Evolutionary conservation across 2,888 invertebrate genomes (phyloP), one percentile per base, ranked within the genome.

Genomic region (Bhutanitis thaidina): DNA sequence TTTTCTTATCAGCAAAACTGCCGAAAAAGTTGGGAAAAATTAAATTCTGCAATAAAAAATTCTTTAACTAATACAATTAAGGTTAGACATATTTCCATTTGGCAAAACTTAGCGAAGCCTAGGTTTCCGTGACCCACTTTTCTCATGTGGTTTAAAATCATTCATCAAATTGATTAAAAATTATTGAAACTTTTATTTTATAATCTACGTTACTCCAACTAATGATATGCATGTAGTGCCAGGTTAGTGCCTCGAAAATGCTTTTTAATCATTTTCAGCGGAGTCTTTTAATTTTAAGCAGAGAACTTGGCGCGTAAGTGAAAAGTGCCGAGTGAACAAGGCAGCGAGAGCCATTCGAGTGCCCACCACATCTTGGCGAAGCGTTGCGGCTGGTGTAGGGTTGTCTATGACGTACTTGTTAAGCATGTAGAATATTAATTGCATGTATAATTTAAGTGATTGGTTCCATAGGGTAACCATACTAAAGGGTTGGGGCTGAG

Each of bases 231-330:
- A 20, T 7, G 43, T 36, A 15, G 25, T 25, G 25, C 8, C 32
- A 32, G 44, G 38, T 50, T 13, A 32, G 34, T 34, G 8, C 16
- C 32, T 16, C 7, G 14, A 32, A 51, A 51, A 36, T 51, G 50
- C 45, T 40, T 40, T 9, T 39, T 35, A 45, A 51, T 45, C 39
- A 51, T 36, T 51, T 51, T 27, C 30, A 44, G 44, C 9, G 12
- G 30, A 44, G 49, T 34, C 40, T 45, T 45, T 51, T 51, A 51
- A 50, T 50, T 50, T 45, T 10, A 27, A 35, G 44, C 38, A 25
- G 43, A 29, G 35, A 48, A 41, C 7, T 32, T 39, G 49, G 39
- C 45, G 40, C 40, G 44, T 45, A 39, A 35, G 50, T 27, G 20
- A 36, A 34, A 34, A 51, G 50, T 51, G 50, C 45, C 44, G 44